phyloP scores from a whole-genome alignment of 2,888 invertebrate genomes.

The Rotaria magnacalcarata region DNA sequence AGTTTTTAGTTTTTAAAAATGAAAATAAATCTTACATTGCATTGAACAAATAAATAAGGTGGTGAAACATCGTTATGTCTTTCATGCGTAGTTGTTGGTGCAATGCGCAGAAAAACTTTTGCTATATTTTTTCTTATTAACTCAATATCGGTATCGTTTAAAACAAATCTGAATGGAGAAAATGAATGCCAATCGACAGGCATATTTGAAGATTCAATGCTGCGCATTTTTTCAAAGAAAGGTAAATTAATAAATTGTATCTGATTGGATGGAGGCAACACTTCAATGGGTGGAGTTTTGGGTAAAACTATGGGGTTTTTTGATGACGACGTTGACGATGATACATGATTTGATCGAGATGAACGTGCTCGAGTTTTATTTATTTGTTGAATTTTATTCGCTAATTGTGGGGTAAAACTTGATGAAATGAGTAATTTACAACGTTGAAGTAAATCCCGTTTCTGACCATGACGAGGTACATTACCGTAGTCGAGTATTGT shows the following conservation, averaged over 20 bases:
- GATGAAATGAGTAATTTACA: slow-evolving; percentile 6
- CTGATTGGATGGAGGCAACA: not conserved
- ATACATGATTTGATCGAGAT: not conserved
- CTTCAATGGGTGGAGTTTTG: not conserved
- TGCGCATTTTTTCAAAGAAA: slow-evolving; percentile 6
- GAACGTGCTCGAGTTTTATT: not conserved
- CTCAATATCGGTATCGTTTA: not conserved
- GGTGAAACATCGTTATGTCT: slow-evolving; percentile 16
- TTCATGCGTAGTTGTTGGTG: not conserved
- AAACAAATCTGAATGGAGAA: not conserved
- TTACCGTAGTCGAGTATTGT: not conserved
- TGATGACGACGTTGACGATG: not conserved
- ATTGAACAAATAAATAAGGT: not conserved
- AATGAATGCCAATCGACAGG: slow-evolving; percentile 11
- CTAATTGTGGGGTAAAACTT: not conserved
- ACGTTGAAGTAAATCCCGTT: slow-evolving; percentile 25
- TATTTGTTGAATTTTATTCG: slow-evolving; percentile 26
- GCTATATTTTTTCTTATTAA: not conserved
- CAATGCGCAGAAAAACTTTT: not conserved
- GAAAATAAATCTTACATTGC: not conserved
- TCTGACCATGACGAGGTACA: not conserved
- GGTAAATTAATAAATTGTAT: not conserved
- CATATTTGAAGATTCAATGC: not conserved
- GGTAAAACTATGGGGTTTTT: not conserved
- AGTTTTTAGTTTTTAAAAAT: too few species aligned